phyloP scores from a whole-genome alignment of 2,888 invertebrate species.

The Elmis aenea region DNA sequence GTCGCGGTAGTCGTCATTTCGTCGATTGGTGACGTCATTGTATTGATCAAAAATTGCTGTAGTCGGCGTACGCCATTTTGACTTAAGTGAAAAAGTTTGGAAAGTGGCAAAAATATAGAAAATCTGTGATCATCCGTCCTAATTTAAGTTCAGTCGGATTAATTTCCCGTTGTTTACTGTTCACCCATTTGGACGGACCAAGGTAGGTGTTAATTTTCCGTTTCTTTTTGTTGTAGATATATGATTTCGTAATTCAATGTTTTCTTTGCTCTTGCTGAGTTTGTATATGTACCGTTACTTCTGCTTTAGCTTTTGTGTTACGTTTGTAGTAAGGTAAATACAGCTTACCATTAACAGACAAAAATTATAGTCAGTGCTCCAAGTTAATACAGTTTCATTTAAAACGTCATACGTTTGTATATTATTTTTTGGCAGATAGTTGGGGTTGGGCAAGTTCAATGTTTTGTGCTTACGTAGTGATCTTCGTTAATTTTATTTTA shows the following conservation, averaged over 20 bases:
- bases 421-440: slow-evolving; percentile 28
- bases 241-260: slow-evolving; percentile 36
- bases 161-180: slow-evolving; percentile 46
- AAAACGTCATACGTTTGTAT: no score
- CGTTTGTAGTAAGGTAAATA: slow-evolving; percentile 2
- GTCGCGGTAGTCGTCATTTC: no score
- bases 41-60: slow-evolving; percentile 44
- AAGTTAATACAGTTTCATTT: no score
- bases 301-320: slow-evolving; percentile 2
- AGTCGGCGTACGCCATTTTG: slow-evolving; percentile 51
- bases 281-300: slow-evolving; percentile 32
- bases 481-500: slow-evolving; percentile 20
- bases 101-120: slow-evolving; percentile 39
- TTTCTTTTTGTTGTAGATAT: slow-evolving; percentile 6
- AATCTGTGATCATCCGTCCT: slow-evolving; percentile 49
- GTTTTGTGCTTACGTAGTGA: slow-evolving; percentile 34
- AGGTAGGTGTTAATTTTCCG: slow-evolving; percentile 54
- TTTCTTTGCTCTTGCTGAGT: slow-evolving; percentile 31
- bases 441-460: slow-evolving; percentile 32
- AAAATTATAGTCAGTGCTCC: no score
- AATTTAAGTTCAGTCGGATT: slow-evolving; percentile 39
- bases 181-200: slow-evolving; percentile 76
- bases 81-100: slow-evolving; percentile 44
- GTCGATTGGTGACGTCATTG: slow-evolving; percentile 42
- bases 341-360: slow-evolving; percentile 4